phyloP scores from a whole-genome alignment of 2,113 vertebrate species.

The Ranitomeya imitator region DNA sequence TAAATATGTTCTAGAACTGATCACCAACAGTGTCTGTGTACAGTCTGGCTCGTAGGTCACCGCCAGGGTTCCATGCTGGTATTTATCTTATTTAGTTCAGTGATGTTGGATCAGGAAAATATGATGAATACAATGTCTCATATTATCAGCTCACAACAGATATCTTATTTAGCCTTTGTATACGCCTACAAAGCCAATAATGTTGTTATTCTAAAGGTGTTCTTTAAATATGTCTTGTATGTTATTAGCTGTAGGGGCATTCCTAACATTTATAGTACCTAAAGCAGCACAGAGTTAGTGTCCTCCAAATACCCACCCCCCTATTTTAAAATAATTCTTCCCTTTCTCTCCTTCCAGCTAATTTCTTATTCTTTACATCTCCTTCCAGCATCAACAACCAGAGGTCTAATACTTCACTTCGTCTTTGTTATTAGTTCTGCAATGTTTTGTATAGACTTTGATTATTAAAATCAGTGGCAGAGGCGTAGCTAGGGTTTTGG shows the following conservation, averaged over 20 bases:
- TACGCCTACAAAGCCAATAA: background rate
- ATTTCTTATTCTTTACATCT: background rate
- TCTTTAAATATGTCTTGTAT: slow-evolving; percentile 1
- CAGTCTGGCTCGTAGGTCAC: background rate
- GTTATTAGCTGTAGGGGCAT: slow-evolving; percentile 17
- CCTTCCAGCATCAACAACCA: background rate
- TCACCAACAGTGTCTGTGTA: background rate
- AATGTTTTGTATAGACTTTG: background rate
- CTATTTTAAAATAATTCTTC: background rate
- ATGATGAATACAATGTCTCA: background rate
- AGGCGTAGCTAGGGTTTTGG: no score
- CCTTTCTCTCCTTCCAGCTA: background rate
- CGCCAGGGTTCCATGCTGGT: background rate
- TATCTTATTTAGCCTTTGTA: background rate
- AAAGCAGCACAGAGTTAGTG: background rate
- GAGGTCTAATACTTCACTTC: background rate
- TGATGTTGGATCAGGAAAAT: background rate
- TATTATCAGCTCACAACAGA: background rate
- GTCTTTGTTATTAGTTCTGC: background rate
- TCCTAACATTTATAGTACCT: slow-evolving; percentile 13
- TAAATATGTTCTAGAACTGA: background rate
- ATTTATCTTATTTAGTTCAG: background rate
- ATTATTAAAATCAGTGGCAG: no score
- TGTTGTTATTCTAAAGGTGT: no score
- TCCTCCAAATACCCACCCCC: background rate